Conservation (phyloP, 2,888 invertebrate species). For the Punctoribates punctum region DNA sequence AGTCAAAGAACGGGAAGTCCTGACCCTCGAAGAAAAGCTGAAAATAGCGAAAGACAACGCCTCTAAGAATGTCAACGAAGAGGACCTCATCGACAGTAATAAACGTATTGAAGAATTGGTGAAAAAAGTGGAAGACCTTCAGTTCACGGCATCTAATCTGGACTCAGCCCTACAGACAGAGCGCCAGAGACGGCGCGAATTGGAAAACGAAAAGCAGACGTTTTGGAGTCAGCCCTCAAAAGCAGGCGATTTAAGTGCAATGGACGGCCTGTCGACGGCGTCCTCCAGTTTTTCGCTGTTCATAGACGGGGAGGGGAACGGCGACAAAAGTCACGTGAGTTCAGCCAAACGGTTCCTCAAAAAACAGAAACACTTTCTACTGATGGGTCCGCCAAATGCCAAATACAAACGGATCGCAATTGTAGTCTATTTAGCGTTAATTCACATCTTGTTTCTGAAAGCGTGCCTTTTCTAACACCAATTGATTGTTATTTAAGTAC, state of each 20-base stretch:
- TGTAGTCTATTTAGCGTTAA: background rate
- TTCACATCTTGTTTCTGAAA: slow-evolving; percentile 12
- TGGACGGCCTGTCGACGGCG: background rate
- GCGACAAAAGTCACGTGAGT: background rate
- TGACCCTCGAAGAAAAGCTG: slow-evolving; percentile 35
- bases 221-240: slow-evolving; percentile 9
- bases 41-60: slow-evolving; percentile 23
- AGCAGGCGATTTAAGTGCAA: background rate
- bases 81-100: slow-evolving; percentile 15
- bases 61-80: slow-evolving; percentile 28
- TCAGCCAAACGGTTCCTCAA: slow-evolving; percentile 3
- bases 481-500: background rate
- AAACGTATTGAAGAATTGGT: slow-evolving; percentile 9
- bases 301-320: slow-evolving; percentile 20
- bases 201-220: slow-evolving; percentile 19
- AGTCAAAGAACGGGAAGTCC: slow-evolving; percentile 38
- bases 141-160: slow-evolving; percentile 25
- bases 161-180: slow-evolving; percentile 33
- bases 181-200: slow-evolving; percentile 28
- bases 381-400: slow-evolving; percentile 24
- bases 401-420: slow-evolving; percentile 2
- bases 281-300: slow-evolving; percentile 11
- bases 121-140: slow-evolving; percentile 7
- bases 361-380: background rate
- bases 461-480: slow-evolving; percentile 26